These are phyloP conservation scores for Cataglyphis altisquamis DNA, from an alignment of 2,888 invertebrate species.

Conservation along the genomic window DNA sequence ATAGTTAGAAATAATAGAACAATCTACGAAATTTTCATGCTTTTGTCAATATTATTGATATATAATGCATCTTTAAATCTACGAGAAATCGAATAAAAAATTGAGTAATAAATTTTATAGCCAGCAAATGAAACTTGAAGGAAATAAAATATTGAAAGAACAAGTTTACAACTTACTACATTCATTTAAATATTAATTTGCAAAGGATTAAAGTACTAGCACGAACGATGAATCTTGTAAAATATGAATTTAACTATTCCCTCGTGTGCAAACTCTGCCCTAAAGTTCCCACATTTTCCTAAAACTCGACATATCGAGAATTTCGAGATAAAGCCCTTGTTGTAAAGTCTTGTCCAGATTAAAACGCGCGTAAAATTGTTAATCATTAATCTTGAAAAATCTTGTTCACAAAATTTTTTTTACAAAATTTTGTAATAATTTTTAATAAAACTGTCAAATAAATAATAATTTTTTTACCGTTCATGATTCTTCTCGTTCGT, in stretches of 20 bases:
- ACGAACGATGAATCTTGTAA: not conserved
- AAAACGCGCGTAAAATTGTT: not conserved
- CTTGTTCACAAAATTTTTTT: not conserved
- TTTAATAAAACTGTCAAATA: not conserved
- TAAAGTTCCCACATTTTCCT: not conserved
- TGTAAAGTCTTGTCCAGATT: not conserved
- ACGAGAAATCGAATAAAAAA: not conserved
- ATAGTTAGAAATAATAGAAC: too few relatives aligned
- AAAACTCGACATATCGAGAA: not conserved
- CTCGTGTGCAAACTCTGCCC: not conserved
- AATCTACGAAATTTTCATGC: too few relatives aligned
- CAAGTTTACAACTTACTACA: not conserved
- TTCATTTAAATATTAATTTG: constrained; percentile 8
- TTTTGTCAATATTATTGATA: too few relatives aligned
- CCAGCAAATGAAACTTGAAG: not conserved
- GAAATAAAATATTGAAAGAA: not conserved
- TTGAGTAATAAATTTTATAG: not conserved
- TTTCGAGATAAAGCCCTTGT: not conserved
- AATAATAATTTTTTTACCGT: not conserved
- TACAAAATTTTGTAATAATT: not conserved
- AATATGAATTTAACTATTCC: constrained; percentile 8
- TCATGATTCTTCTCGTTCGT: not conserved
- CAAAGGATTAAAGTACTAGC: not conserved
- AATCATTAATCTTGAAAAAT: not conserved
- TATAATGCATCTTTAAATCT: not conserved